These are phyloP conservation scores for Chalcosyrphus nemorum DNA, from an alignment of 2,888 invertebrate species.

Conservation along the genomic window DNA sequence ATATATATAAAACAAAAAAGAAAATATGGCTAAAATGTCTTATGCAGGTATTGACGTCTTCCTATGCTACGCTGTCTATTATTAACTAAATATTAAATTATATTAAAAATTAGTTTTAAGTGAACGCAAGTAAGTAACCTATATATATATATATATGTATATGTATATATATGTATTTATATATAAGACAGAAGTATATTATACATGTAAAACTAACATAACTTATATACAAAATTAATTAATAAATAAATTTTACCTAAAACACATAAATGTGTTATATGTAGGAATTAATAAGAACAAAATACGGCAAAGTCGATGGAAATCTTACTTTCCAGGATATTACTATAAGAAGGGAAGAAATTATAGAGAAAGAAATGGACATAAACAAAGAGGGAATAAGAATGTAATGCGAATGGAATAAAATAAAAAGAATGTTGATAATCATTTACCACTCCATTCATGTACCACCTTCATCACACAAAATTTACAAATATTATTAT, in stretches of 20 bases:
- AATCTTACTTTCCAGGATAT: neutral
- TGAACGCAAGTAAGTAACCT: constrained; percentile 65
- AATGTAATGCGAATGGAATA: constrained; percentile 14
- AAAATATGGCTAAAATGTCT: constrained; percentile 82
- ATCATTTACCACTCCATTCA: constrained; percentile 60
- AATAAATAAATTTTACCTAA: constrained; percentile 62
- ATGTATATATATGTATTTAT: constrained; percentile 71
- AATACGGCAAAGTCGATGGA: neutral
- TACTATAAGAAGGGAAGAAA: neutral
- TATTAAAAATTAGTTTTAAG: constrained; percentile 72
- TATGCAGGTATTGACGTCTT: constrained; percentile 83
- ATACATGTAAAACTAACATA: constrained; percentile 69
- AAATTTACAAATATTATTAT: constrained; percentile 8
- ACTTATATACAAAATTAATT: constrained; percentile 69
- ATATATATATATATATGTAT: constrained; percentile 71
- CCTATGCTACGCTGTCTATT: constrained; percentile 83
- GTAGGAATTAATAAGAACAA: constrained; percentile 31
- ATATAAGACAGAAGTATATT: constrained; percentile 73
- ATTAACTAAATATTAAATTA: constrained; percentile 80
- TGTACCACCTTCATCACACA: constrained; percentile 42
- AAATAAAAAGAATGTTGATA: constrained; percentile 57
- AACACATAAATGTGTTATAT: constrained; percentile 53
- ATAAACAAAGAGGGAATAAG: constrained; percentile 1
- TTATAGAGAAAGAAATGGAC: neutral
- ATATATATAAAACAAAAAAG: too few species aligned